Conservation (phyloP, 2,113 vertebrate genomes). For the Lagenorhynchus albirostris region DNA sequence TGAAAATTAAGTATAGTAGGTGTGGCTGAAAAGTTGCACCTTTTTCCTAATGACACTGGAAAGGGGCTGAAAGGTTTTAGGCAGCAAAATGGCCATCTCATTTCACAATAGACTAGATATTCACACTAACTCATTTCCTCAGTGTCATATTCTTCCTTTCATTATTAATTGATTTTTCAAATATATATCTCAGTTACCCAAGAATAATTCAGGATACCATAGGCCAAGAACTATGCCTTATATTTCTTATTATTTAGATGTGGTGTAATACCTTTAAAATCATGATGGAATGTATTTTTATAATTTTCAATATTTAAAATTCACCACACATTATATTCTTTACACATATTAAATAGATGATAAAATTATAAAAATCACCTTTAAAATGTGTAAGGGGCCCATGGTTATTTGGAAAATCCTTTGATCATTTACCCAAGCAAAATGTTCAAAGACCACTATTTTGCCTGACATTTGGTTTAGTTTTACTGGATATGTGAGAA, state of each 20-base stretch:
- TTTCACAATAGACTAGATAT: neutral
- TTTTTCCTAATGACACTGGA: neutral
- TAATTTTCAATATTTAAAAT: neutral
- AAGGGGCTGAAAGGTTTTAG: neutral
- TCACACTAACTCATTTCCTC: neutral
- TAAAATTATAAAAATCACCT: neutral
- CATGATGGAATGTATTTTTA: neutral
- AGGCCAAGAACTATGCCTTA: neutral
- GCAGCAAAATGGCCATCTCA: neutral
- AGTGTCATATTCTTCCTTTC: neutral
- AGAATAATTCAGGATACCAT: neutral
- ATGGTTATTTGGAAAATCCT: neutral
- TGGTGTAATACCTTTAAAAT: neutral
- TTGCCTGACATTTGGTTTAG: neutral
- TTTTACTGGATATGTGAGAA: neutral
- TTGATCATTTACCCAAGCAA: neutral
- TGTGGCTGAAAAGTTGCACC: neutral
- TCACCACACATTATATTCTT: neutral
- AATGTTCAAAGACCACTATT: neutral
- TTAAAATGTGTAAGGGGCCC: neutral
- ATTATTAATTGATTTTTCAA: neutral
- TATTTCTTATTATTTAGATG: neutral
- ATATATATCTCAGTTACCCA: neutral
- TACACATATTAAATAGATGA: neutral
- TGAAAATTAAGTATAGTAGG: neutral